Percentiles rank a stretch among this genome's conserved stretches.
These are phyloP conservation scores for Sarcophaga carnaria DNA, from an alignment of 2,888 invertebrate species.

Conservation along the genomic window DNA sequence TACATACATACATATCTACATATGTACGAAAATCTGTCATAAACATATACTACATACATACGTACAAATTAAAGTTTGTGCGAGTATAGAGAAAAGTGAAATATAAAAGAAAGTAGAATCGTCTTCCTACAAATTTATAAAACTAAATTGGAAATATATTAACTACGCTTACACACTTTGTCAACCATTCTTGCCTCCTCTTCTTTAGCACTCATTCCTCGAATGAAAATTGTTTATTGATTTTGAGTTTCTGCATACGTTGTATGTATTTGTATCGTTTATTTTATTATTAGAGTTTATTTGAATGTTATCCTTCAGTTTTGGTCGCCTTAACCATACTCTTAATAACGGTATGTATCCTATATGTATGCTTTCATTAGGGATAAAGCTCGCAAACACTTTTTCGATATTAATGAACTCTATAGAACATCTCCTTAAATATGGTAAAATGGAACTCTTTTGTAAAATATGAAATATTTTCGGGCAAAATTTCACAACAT, in stretches of 20 bases:
- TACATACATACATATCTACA: neutral
- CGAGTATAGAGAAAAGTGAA: constrained; percentile 12
- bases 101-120: constrained; percentile 44
- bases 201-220: constrained; percentile 10
- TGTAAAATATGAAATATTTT: no score
- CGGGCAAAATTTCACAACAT: no score
- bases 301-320: constrained; percentile 62
- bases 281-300: constrained; percentile 48
- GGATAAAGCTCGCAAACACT: neutral
- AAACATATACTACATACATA: neutral
- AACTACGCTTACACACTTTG: constrained; percentile 64
- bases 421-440: no score
- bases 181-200: constrained; percentile 49
- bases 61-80: constrained; percentile 15
- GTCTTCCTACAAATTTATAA: constrained; percentile 63
- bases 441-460: no score
- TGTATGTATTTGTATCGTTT: neutral
- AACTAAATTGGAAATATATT: constrained; percentile 71
- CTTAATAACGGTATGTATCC: neutral
- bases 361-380: neutral
- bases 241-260: neutral
- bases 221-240: constrained; percentile 25
- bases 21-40: neutral
- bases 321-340: constrained; percentile 47
- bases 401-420: neutral